Base-by-base conservation (phyloP, 2,113 vertebrate genomes). In the Peromyscus californicus region DNA sequence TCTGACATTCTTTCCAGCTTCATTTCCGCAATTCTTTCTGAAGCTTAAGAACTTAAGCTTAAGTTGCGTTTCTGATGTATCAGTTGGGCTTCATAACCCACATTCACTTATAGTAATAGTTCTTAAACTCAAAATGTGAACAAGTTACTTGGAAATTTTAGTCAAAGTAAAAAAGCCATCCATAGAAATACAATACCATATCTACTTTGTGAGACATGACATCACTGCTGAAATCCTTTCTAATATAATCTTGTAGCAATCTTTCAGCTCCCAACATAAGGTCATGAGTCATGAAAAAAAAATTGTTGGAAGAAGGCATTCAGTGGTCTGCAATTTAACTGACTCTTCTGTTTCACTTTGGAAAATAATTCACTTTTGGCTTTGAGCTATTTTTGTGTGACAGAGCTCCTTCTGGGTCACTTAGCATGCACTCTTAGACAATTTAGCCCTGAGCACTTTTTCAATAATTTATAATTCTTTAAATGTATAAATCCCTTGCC, bases 391-490 rank as follows among this genome's bases (percentile, higher is more conserved):
- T 95, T 72, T 93, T 94, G 36, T 96, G 89, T 95, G 90, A 90
- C 70, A 93, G 70, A 91, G 61, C 22, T 31, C 15, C 76, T 87
- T 74, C 95, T 42, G 78, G 72, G 76, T 94, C 61, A 78, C 39
- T 96, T 95, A 95, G 79, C 15, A 91, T 57, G 48, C 33, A 94
- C 91, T 97, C 48, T 95, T 72, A 92, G 42, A 17, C 95, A 96
- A 96, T 94, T 97, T 95, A 94, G 57, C 94, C 48, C 72, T 69
- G 36, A 89, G 89, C 6, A 83, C 36, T 95, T 96, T 95, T 89
- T 98, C 82, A 98, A 91, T 97, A 96, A 96, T 97, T 97, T 74
- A 96, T 96, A 95, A 87, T 97, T 94, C 26, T 10, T 94, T 97
- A 97, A 96, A 97, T 94, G n/a, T 26, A 3, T 33, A 89, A 97